phyloP scores from a whole-genome alignment of 2,113 vertebrate genomes.

The Coregonus clupeaformis region DNA sequence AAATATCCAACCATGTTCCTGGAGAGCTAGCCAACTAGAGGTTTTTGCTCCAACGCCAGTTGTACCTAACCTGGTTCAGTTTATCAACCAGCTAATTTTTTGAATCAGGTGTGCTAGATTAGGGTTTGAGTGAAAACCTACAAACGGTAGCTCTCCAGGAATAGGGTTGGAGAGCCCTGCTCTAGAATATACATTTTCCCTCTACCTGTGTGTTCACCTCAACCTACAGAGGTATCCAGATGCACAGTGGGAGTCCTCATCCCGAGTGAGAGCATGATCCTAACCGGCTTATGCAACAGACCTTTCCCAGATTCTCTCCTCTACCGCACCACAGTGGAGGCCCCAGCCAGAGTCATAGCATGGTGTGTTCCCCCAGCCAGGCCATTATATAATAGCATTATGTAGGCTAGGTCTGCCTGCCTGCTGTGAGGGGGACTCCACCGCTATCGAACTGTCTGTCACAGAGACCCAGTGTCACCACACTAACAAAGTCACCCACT shows the following conservation, averaged over 20 bases:
- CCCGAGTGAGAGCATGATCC: slow-evolving; percentile 30
- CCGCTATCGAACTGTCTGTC: slow-evolving; percentile 7
- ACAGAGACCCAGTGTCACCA: slow-evolving; percentile 5
- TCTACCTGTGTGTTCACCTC: slow-evolving; percentile 1
- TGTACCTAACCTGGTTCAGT: no score
- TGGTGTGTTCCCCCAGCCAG: slow-evolving; percentile 17
- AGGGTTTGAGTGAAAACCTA: no score
- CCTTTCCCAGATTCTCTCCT: slow-evolving; percentile 15
- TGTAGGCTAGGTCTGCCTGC: slow-evolving; percentile 20
- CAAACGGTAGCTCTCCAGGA: no score
- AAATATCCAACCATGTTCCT: no score
- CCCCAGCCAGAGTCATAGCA: not conserved
- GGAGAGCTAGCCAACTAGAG: no score
- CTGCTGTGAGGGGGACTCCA: slow-evolving; percentile 36
- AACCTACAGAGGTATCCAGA: slow-evolving; percentile 10
- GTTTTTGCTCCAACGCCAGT: no score
- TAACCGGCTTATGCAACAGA: slow-evolving; percentile 59
- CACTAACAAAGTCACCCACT: slow-evolving; percentile 6
- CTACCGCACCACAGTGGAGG: not conserved
- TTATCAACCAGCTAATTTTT: no score
- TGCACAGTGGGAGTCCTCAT: slow-evolving; percentile 6
- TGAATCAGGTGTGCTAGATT: no score
- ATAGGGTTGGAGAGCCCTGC: no score
- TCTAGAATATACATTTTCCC: not conserved
- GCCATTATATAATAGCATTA: slow-evolving; percentile 60